Base-by-base conservation (phyloP, 2,797 vertebrate species). In the Eulemur rubriventer region DNA sequence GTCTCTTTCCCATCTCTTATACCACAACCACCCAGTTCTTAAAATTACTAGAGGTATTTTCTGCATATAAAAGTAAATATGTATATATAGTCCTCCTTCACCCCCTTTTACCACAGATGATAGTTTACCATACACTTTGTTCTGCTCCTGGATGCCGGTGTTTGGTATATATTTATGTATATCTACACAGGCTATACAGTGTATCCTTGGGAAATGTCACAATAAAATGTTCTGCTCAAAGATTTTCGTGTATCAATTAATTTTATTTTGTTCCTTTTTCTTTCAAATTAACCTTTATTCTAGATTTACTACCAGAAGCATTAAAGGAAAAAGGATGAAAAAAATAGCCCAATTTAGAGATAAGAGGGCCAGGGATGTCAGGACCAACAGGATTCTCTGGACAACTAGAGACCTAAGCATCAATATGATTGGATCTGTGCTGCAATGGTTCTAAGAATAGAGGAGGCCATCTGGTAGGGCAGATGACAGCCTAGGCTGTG, bases 231-330 rank as follows among this genome's bases (percentile, higher is more conserved):
- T 70, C 35, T 95, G 26, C 38, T 91, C 63, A n/a, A 89, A 91
- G 30, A 89, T 79, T 28, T 81, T 55, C 82, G 12, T 90, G 9
- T 91, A 85, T 95, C 76, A 52, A 20, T 93, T 94, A 72, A 35
- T 93, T 94, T 90, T 81, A 76, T 89, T 92, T 94, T 93, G 41
- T 88, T 95, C 33, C 18, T 52, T 95, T 95, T 92, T 85, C 63
- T 87, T 57, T 94, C 35, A 94, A 89, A 33, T 95, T 81, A 97
- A 84, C 85, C 43, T 82, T 92, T 78, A 72, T 84, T 95, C 65
- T 97, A 88, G 81, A 90, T 78, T 96, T 96, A 78, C 50, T 94
- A 48, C 41, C 59, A 85, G 72, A 93, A 91, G 30, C 67, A 73
- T 97, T 97, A 83, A 92, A 92, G 59, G 17, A 96, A 95, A 72